These are phyloP conservation scores for Oostethus manadensis DNA, from an alignment of 2,113 vertebrate genomes.

Conservation along the genomic window DNA sequence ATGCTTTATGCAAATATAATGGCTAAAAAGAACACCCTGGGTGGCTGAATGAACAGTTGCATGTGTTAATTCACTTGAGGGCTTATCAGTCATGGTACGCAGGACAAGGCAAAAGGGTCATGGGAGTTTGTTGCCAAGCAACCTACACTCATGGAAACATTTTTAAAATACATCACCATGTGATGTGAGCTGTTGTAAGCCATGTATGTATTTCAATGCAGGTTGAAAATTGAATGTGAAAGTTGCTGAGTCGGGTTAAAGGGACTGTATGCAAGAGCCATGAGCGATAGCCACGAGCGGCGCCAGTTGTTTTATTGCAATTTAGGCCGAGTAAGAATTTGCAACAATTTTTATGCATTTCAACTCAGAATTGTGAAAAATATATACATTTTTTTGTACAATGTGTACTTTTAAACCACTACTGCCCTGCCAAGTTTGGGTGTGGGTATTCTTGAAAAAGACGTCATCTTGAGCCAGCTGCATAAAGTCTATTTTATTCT, in stretches of 20 bases:
- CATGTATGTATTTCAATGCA: neutral
- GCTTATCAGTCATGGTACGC: slow-evolving; percentile 43
- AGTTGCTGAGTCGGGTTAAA: neutral
- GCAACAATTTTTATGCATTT: no score
- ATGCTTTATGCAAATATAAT: slow-evolving; percentile 26
- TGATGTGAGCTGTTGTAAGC: neutral
- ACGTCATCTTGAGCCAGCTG: no score
- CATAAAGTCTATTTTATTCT: neutral
- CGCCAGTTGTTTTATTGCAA: no score
- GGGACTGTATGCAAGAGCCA: no score
- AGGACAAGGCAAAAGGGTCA: slow-evolving; percentile 27
- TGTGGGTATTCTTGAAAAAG: no score
- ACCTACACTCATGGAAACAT: slow-evolving; percentile 28
- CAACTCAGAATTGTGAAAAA: no score
- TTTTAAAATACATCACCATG: neutral
- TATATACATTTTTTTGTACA: no score
- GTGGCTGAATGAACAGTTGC: slow-evolving; percentile 33
- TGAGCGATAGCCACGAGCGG: no score
- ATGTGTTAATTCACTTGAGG: slow-evolving; percentile 44
- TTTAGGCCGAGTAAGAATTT: no score
- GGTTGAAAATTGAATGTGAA: neutral
- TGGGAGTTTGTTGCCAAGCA: slow-evolving; percentile 47
- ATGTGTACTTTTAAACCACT: no score
- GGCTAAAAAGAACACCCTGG: neutral
- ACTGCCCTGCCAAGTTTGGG: no score